Evolutionary conservation across 2,888 invertebrate species (phyloP), one percentile per base, ranked within the genome.

Genomic region (Scaptomyza flava): DNA sequence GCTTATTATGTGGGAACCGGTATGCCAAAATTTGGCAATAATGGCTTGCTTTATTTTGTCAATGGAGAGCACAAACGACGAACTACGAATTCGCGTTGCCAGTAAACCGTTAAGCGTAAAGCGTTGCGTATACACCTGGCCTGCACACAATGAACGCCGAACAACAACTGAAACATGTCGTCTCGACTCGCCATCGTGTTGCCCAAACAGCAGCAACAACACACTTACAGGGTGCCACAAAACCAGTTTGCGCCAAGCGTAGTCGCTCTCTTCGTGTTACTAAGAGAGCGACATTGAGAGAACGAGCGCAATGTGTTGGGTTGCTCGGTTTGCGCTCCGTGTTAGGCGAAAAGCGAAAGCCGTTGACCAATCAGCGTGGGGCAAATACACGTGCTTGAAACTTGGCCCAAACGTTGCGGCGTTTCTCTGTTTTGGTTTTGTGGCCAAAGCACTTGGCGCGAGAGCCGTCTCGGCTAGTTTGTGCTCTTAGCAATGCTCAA

Each of bases 341-440:
- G 65, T 46, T 45, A 20, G 45, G 43, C 82, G 79, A 72, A 87
- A 85, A 85, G 83, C 86, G 87, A 84, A 84, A 84, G 84, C 84
- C 71, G 42, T 27, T 59, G 66, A 43, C 88, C 88, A 84, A 84
- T 87, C 81, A 69, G 56, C 66, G 17, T 20, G 5, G 34, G 12
- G 52, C 47, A 85, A 82, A 34, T 80, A 77, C 83, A 84, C 83
- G 83, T 84, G 83, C 85, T 87, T 75, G 68, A 9, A 31, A 50
- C 51, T 69, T 57, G 46, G 17, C 41, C 38, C 54, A 48, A 57
- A 33, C 31, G 50, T 52, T 27, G 68, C 65, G 53, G 54, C 63
- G n/a, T 34, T 75, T 87, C 84, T 87, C 88, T 85, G 84, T 85
- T 85, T 86, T 85, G 84, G 62, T 87, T 85, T 87, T 58, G 47